Base-by-base conservation (phyloP, 2,113 vertebrate species). In the Erpornis zantholeuca region DNA sequence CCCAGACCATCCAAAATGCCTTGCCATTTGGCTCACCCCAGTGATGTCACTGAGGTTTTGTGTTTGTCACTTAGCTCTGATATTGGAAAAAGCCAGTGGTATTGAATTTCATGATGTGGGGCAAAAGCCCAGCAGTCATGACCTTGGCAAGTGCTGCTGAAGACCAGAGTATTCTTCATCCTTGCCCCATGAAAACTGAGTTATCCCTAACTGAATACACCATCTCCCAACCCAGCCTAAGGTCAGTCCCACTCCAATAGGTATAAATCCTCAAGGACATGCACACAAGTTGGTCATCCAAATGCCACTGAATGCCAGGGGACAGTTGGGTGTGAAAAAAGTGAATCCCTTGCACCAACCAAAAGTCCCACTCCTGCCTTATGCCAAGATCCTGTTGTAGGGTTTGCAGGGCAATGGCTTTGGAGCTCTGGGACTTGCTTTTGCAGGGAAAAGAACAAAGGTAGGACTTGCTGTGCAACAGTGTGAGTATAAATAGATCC, bases 371-470 rank as follows among this genome's bases (percentile, higher is more conserved):
- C n/a, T 72, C 53, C 44, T 69, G 24, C 56, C 52, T 83, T 50
- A 31, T 3, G 9, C 33, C 57, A 52, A 68, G 57, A 45, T 65
- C 49, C 28, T 65, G 57, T 33, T 42, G 53, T 35, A 47, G 61
- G n/a, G 38, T 49, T 96, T 92, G 64, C 68, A 38, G 47, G 83
- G 56, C 47, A 19, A 11, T 54, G 25, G 15, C 53, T 92, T 53
- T 73, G 47, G 72, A 83, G 64, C 52, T 50, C 29, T 71, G 83
- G 88, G 65, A 27, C 11, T 87, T 83, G 52, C 9, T 94, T 91
- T 73, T 68, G 56, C 40, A 42, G 56, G 88, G 44, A 75, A 52
- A 88, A 94, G 66, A 93, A 75, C 71, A 83, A 94, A 88, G 44
- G 64, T 75, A 91, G 78, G 79, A n/a, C 57, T 56, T 75, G 64